Evolutionary conservation across 2,113 vertebrate species (phyloP), one percentile per base, ranked within the genome.

Genomic region (Phrynosoma blainvillii): DNA sequence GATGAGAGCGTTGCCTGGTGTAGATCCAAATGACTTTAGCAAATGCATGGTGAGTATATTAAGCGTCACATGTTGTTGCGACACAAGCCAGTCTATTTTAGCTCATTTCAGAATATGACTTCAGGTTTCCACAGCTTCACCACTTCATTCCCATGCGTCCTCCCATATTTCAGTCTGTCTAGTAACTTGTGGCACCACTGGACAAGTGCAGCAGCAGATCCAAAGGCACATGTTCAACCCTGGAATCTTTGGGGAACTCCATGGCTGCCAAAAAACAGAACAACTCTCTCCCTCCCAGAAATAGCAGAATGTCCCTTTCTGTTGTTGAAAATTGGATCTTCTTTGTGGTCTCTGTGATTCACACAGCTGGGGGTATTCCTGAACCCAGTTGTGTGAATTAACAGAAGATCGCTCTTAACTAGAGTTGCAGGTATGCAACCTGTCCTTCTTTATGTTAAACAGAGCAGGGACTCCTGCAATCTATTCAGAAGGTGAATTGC

Each of bases 21-120:
- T 99, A 81, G 99, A 99, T 96, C 99, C 99, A 56, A 99, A 99
- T 85, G 99, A 99, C 96, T 99, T 99, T 94, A 99, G 98, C 97
- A 99, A 99, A 94, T 99, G 99, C 96, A 99, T 99, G 99, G 99
- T 99, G 93, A 92, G 97, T 94, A 66, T 36, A 13, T 54, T n/a
- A 27, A 56, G n/a, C 47, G 52, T n/a, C 42, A 27, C n/a, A 11
- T 25, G 12, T 5, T 27, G 27, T n/a, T 81, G 23, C 36, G 59
- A 30, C 32, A 36, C 66, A 70, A 9, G 59, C 14, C 21, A 1
- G 7, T 75, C 18, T 32, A 52, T 70, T 30, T 68, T 42, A 12
- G 23, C 36, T 59, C 68, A n/a, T 18, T 59, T 27, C 20, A 75
- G 68, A 84, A 87, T 14, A 47, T 82, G 54, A 25, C 25, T 75